A percentile compares a stretch with the other conserved stretches of the same genome.
Conservation (phyloP, 1,140 invertebrate genomes). For the Heliconius eleuchia region DNA sequence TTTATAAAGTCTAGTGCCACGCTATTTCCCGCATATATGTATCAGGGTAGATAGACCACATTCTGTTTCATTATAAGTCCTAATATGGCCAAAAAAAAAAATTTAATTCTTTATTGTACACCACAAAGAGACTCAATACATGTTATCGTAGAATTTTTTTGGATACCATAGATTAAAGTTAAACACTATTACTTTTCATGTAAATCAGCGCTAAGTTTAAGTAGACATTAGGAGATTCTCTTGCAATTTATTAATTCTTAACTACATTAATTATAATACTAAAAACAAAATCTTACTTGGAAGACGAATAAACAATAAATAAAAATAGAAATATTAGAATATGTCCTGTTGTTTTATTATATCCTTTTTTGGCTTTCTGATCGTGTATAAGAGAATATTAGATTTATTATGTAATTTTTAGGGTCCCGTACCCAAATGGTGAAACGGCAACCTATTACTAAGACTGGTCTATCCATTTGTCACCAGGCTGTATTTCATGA, state of each 20-base stretch:
- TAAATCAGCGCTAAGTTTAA: constrained; percentile 69
- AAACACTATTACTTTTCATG: constrained; percentile 57
- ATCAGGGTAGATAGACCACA: not conserved
- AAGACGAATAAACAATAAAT: constrained; percentile 79
- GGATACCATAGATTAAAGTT: constrained; percentile 30
- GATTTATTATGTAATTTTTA: no score
- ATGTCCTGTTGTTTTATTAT: constrained; percentile 63
- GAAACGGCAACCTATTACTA: no score
- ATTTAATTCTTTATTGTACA: not conserved
- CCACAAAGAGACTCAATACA: not conserved
- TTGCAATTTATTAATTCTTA: constrained; percentile 75
- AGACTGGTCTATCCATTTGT: no score
- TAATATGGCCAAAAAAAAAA: not conserved
- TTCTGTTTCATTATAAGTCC: not conserved
- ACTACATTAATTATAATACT: constrained; percentile 59
- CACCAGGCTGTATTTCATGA: no score
- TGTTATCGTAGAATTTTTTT: constrained; percentile 1
- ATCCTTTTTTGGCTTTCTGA: not conserved
- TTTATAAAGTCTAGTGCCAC: no score
- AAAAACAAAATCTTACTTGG: constrained; percentile 70
- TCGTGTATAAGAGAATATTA: no score
- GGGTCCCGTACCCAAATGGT: no score
- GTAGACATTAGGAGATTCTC: constrained; percentile 74
- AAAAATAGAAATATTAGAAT: constrained; percentile 78
- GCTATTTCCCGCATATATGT: no score